Evolutionary conservation across 2,113 vertebrate genomes (phyloP), one percentile per base, ranked within the genome.

Genomic region (Tamias sibiricus): DNA sequence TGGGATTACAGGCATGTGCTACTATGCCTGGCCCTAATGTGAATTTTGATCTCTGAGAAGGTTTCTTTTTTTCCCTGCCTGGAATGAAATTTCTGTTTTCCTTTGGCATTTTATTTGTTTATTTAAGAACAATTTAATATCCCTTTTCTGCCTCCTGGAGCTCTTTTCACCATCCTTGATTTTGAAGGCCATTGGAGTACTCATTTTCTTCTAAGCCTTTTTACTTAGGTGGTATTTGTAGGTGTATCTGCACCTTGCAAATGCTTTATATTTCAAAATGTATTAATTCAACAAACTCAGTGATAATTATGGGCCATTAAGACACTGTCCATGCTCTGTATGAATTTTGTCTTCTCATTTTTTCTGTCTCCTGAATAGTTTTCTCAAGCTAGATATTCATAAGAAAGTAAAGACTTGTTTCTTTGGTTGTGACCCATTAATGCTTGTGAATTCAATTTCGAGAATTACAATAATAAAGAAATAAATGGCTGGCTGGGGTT

Each of bases 1-100:
- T 62, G 26, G 59, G 26, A 62, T 62, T 28, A 26, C 24, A 62
- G 59, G 59, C 22, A 8, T 59, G 57, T 24, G 57, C 22, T 8
- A 59, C 57, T 9, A 24, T 24, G 57, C 57, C 57, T 59, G 32
- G 30, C n/a, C 5, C 7, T 89, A 71, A 40, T 69, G 10, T 28
- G n/a, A 90, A 10, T 47, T 71, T 66, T 74, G 42, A 49, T 89
- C 20, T n/a, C 0, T 26, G 37, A 74, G 84, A 59, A 42, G 76
- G 79, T 74, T 90, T 94, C 37, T 76, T 96, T 96, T 96, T 95
- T 91, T 32, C 35, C 22, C 82, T 95, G 95, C 22, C 52, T 82
- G 35, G 35, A 96, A 77, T 13, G 16, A 87, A 49, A n/a, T 90
- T 86, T 81, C 37, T 47, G 85, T 95, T 68, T 76, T 40, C 35